These are phyloP conservation scores for Pristionchus mayeri DNA, from an alignment of 2,888 invertebrate species.

Conservation along the genomic window DNA sequence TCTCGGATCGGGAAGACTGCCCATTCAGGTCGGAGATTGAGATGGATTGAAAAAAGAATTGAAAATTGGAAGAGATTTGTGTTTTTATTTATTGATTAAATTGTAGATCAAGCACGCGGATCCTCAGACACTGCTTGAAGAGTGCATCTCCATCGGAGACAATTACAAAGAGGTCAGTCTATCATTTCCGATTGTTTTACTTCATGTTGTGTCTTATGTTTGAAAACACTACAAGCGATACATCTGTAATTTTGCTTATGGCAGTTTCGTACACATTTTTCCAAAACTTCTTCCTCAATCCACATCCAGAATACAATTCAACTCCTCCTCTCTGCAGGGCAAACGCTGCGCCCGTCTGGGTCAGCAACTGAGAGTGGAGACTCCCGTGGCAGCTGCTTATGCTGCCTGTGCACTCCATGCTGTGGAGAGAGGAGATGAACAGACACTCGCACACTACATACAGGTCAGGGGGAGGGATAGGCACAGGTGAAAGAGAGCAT, in stretches of 20 bases:
- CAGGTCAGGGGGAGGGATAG: slow-evolving; percentile 50
- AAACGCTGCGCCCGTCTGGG: slow-evolving; percentile 60
- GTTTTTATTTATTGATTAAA: background rate
- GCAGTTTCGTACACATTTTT: too few relatives aligned
- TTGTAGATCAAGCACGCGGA: slow-evolving; percentile 50
- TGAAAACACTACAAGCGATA: too few relatives aligned
- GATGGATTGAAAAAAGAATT: background rate
- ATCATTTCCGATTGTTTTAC: background rate
- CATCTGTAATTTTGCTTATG: too few relatives aligned
- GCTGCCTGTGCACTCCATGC: slow-evolving; percentile 62
- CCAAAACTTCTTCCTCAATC: too few relatives aligned
- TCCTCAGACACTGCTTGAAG: slow-evolving; percentile 56
- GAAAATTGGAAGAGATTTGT: background rate
- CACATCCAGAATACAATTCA: too few relatives aligned
- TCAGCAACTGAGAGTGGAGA: slow-evolving; percentile 58
- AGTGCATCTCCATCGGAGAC: slow-evolving; percentile 56
- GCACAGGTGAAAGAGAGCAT: background rate
- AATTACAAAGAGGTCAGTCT: slow-evolving; percentile 61
- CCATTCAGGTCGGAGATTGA: slow-evolving; percentile 13
- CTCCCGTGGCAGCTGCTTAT: slow-evolving; percentile 62
- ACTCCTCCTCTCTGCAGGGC: slow-evolving; percentile 50
- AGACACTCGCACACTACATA: slow-evolving; percentile 59
- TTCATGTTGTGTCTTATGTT: too few relatives aligned
- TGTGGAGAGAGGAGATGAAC: slow-evolving; percentile 56
- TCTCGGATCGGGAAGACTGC: slow-evolving; percentile 56